A percentile compares a stretch with the other conserved stretches of the same genome.
phyloP scores from a whole-genome alignment of 1,140 invertebrate genomes.

The Drosophila bocki region DNA sequence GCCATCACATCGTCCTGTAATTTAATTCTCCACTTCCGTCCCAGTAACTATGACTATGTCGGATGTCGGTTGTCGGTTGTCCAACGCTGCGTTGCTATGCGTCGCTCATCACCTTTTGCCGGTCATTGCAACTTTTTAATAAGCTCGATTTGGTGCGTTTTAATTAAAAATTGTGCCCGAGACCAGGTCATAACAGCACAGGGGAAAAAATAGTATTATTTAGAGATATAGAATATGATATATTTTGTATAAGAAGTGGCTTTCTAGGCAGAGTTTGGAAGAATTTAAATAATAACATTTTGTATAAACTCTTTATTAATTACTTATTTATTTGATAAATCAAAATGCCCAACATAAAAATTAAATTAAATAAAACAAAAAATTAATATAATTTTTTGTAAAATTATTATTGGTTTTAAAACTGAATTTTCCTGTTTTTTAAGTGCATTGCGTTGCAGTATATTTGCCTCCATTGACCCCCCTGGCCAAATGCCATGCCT shows the following conservation, averaged over 20 bases:
- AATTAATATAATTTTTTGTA: no score
- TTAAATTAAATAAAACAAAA: no score
- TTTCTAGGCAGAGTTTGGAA: not conserved
- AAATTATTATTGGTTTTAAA: no score
- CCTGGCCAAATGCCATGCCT: constrained; percentile 9
- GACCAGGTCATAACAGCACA: not conserved
- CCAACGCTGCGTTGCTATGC: not conserved
- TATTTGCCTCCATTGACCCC: not conserved
- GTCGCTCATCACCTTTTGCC: constrained; percentile 23
- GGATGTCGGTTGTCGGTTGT: constrained; percentile 1
- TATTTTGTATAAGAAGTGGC: not conserved
- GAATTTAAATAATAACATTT: not conserved
- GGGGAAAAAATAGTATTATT: not conserved
- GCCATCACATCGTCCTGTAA: constrained; percentile 35
- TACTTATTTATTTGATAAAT: not conserved
- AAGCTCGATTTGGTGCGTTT: constrained; percentile 65
- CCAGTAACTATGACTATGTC: not conserved
- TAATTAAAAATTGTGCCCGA: constrained; percentile 68
- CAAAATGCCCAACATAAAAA: no score
- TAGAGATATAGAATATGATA: not conserved
- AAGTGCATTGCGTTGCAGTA: not conserved
- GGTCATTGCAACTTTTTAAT: constrained; percentile 67
- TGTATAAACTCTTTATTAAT: not conserved
- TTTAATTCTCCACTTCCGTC: constrained; percentile 50
- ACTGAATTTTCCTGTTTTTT: not conserved